phyloP scores from a whole-genome alignment of 2,797 vertebrate species.

The Borostomias antarcticus region DNA sequence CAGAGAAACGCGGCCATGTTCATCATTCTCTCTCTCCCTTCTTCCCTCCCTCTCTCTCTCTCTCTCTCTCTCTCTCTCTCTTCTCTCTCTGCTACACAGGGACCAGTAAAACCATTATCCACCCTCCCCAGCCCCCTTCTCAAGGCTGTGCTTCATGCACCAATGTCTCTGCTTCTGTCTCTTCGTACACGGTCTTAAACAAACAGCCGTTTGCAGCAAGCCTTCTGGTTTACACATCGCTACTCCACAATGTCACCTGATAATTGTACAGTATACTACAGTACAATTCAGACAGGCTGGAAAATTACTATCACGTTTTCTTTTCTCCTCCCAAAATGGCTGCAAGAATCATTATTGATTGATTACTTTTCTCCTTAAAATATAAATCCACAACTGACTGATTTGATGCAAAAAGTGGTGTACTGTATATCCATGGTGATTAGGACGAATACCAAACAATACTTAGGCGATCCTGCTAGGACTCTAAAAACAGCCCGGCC shows the following conservation, averaged over 20 bases:
- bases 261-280: constrained; percentile 45
- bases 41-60: constrained; percentile 27
- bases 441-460: constrained; percentile 25
- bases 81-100: constrained; percentile 39
- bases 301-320: constrained; percentile 17
- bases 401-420: constrained; percentile 17
- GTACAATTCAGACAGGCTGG: no score
- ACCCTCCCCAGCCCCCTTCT: constrained; percentile 52
- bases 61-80: constrained; percentile 3
- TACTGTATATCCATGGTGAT: constrained; percentile 13
- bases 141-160: constrained; percentile 56
- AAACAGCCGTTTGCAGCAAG: constrained; percentile 34
- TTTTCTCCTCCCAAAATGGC: constrained; percentile 24
- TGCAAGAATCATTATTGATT: constrained; percentile 13
- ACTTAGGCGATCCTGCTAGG: constrained; percentile 25
- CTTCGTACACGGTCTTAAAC: constrained; percentile 51
- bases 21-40: constrained; percentile 19
- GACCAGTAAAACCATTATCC: constrained; percentile 68
- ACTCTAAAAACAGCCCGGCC: constrained; percentile 5
- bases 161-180: constrained; percentile 42
- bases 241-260: constrained; percentile 37
- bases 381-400: constrained; percentile 9
- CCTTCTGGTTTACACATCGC: constrained; percentile 35
- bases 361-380: neutral
- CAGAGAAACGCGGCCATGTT: constrained; percentile 29